A percentile compares a stretch with the other conserved stretches of the same genome.
These are phyloP conservation scores for Actenoides hombroni DNA, from an alignment of 2,113 vertebrate species.

Conservation along the genomic window DNA sequence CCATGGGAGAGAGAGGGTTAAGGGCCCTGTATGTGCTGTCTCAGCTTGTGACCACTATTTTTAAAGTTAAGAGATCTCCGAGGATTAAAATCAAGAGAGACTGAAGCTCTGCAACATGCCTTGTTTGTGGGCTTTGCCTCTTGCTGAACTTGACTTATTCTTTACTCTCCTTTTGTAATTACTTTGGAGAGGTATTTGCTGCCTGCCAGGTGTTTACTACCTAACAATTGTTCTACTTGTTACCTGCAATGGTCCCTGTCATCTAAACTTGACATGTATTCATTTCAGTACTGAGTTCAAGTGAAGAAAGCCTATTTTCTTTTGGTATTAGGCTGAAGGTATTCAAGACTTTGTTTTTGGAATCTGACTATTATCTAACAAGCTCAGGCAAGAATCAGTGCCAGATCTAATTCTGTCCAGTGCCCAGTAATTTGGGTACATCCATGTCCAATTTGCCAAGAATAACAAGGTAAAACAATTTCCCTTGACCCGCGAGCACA, in stretches of 20 bases:
- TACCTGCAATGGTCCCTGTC: background rate
- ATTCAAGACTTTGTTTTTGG: background rate
- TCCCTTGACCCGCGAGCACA: background rate
- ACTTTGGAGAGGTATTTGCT: background rate
- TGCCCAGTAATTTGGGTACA: background rate
- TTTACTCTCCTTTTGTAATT: background rate
- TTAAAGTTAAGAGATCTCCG: conserved; percentile 16
- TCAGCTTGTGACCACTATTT: background rate
- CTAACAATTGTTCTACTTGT: background rate
- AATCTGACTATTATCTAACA: background rate
- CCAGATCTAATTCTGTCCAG: background rate
- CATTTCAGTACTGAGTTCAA: background rate
- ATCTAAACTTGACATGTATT: background rate
- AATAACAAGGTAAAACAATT: background rate
- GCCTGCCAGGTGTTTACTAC: background rate
- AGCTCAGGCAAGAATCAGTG: background rate
- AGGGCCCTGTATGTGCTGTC: background rate
- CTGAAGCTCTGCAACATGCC: background rate
- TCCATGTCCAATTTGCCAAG: background rate
- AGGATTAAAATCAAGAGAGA: background rate
- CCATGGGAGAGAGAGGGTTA: background rate
- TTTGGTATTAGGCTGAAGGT: background rate
- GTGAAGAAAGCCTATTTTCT: background rate
- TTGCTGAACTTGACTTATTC: background rate
- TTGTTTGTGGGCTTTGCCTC: background rate